Evolutionary conservation across 2,113 vertebrate genomes (phyloP).

Genomic region (Chloebia gouldiae): DNA sequence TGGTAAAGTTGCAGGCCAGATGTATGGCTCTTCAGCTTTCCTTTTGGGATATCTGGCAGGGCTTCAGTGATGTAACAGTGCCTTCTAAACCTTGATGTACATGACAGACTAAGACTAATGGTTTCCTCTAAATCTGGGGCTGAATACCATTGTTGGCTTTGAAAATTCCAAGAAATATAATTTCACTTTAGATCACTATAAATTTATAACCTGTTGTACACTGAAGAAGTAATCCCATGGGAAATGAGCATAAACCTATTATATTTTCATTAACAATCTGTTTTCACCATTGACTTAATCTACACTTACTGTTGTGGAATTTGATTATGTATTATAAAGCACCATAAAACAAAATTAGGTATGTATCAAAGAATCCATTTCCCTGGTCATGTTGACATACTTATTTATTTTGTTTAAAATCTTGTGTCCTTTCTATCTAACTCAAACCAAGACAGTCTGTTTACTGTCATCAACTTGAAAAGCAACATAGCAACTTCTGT

Average conservation of each 20-base stretch:
- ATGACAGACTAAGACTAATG: constrained; percentile 70
- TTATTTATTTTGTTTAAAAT: constrained; percentile 55
- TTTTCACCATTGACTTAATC: constrained; percentile 63
- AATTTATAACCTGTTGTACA: constrained; percentile 70
- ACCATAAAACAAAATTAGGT: constrained; percentile 54
- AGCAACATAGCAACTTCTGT: neutral
- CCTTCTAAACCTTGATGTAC: constrained; percentile 65
- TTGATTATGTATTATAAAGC: constrained; percentile 61
- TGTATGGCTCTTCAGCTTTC: constrained; percentile 22
- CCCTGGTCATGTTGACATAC: constrained; percentile 31
- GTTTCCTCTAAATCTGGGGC: constrained; percentile 68
- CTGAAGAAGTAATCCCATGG: constrained; percentile 55
- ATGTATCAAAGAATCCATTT: constrained; percentile 53
- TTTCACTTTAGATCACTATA: constrained; percentile 69
- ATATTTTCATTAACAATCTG: constrained; percentile 70
- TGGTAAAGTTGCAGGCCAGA: constrained; percentile 46
- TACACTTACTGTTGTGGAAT: constrained; percentile 61
- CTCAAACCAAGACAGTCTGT: neutral
- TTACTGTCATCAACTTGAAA: constrained; percentile 24
- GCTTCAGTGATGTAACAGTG: constrained; percentile 53
- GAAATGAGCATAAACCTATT: constrained; percentile 64
- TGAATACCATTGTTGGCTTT: constrained; percentile 61
- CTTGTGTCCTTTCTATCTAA: constrained; percentile 14
- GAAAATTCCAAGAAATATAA: constrained; percentile 69
- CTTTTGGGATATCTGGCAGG: constrained; percentile 38